These are phyloP conservation scores for Stegophylla sp. DNA, from an alignment of 2,888 invertebrate species.

Conservation along the genomic window DNA sequence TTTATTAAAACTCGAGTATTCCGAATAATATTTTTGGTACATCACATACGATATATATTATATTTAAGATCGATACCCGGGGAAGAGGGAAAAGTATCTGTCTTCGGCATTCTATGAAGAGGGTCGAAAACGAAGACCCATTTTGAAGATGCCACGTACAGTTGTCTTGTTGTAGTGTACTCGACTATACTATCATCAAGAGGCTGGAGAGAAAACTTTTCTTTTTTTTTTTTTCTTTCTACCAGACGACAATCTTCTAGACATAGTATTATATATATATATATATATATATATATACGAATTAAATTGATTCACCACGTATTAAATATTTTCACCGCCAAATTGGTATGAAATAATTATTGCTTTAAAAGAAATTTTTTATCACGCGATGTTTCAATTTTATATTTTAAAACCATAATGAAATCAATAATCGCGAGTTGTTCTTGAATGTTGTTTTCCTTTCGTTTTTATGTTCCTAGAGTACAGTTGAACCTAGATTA, in stretches of 20 bases:
- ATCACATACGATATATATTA: neutral
- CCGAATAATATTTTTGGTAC: slow-evolving; percentile 6
- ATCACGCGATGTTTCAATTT: too few relatives aligned
- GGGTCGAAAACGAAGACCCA: slow-evolving; percentile 24
- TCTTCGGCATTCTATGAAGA: slow-evolving; percentile 44
- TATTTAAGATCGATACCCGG: neutral
- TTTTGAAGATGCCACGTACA: slow-evolving; percentile 47
- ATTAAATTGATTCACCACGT: too few relatives aligned
- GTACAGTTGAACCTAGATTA: too few relatives aligned
- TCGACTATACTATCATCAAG: slow-evolving; percentile 6
- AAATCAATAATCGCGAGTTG: too few relatives aligned
- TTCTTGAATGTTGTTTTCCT: too few relatives aligned
- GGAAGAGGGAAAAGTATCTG: slow-evolving; percentile 24
- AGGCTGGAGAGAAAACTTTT: slow-evolving; percentile 12
- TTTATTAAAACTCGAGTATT: slow-evolving; percentile 4
- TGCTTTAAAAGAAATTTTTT: too few relatives aligned
- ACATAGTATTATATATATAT: neutral
- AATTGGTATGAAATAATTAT: neutral
- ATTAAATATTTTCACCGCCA: too few relatives aligned
- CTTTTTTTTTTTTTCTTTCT: neutral
- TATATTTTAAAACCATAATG: too few relatives aligned
- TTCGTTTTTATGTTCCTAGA: too few relatives aligned
- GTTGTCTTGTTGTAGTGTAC: slow-evolving; percentile 16
- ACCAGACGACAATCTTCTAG: neutral
- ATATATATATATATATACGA: too few relatives aligned